Base-by-base conservation (phyloP, 2,888 invertebrate species). In the Stenodera caucasica region DNA sequence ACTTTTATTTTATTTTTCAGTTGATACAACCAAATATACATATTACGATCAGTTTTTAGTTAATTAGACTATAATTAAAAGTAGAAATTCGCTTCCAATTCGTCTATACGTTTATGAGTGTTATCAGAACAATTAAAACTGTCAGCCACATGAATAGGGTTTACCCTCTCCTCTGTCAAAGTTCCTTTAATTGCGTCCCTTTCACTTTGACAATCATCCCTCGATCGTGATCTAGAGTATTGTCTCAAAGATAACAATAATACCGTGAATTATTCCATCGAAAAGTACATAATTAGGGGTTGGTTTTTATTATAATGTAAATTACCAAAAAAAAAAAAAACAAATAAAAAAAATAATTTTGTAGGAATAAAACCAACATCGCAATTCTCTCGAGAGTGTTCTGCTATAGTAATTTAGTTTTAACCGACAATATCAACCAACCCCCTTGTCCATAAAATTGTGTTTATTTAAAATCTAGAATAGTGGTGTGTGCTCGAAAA, bases 171-270 rank as follows among this genome's bases (percentile, higher is more conserved):
- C 64, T 56, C 49, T 33, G 49, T 63, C 52, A 61, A 64, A 65
- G 50, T 65, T 45, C 67, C 60, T 62, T 61, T 67, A 67, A 68
- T 68, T 67, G 63, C 65, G 58, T 63, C 66, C 66, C 57, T 58
- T 65, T 60, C 63, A 45, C 21, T 45, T 11, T 61, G 60, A 61
- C 65, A 67, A 70, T 67, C 70, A 65, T 60, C 64, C 65, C 65
- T 57, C 21, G 45, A 66, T 70, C 67, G 68, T 71, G 67, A 71
- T 67, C 65, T 14, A 35, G 35, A 40, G 60, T 67, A 72, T 72
- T 73, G 73, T 72, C 72, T 65, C 65, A 58, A 53, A 64, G 74
- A 73, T 75, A 75, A 73, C 74, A 74, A 73, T 69, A 6, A 30
- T 9, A 9, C 8, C 30, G 9, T 30, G 4, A 30, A 30, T 30